Base-by-base conservation (phyloP, 1,140 invertebrate genomes). In the Musca vetustissima region DNA sequence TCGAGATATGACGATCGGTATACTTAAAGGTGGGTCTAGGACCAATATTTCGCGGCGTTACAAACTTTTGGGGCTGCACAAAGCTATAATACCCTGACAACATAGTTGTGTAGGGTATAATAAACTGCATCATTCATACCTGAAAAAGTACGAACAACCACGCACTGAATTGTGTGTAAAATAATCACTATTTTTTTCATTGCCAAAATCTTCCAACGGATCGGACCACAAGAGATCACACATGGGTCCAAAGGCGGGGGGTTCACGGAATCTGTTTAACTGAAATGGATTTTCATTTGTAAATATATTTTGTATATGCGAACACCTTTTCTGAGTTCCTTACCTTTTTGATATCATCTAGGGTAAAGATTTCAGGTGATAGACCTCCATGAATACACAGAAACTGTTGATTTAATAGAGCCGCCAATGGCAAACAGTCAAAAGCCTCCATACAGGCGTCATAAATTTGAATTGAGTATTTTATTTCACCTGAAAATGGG, bases 401-500 rank as follows among this genome's bases (percentile, higher is more conserved):
- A 88, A 99, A 99, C 88, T 99, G 98, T 88, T 98, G 95, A 87
- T 99, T 99, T 93, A 99, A 98, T 76, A 99, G 91, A 76, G 98
- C 98, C 79, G 98, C 97, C 73, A 99, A 88, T 72, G 98, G 98
- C 85, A 99, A 89, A 88, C 97, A 99, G 87, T 99, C 98, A 85
- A 99, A 99, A 59, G 98, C 96, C 79, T 99, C 97, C 98, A 99
- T 99, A 88, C 98, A 99, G 73, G 96, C 96, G 87, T 99, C 97
- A 88, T 99, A 99, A 75, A 99, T 95, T 85, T 93, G 91, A 86
- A 99, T 97, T 57, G 97, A 98, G 89, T 99, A 99, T 89, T 99
- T 99, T 87, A 99, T 99, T 92, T 96, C 95, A 95, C 95, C 95
- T 97, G 84, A 66, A 67, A 71, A 32, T 4, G n/a, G n/a, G n/a